phyloP scores from a whole-genome alignment of 2,888 invertebrate species.

The Macaria notata region DNA sequence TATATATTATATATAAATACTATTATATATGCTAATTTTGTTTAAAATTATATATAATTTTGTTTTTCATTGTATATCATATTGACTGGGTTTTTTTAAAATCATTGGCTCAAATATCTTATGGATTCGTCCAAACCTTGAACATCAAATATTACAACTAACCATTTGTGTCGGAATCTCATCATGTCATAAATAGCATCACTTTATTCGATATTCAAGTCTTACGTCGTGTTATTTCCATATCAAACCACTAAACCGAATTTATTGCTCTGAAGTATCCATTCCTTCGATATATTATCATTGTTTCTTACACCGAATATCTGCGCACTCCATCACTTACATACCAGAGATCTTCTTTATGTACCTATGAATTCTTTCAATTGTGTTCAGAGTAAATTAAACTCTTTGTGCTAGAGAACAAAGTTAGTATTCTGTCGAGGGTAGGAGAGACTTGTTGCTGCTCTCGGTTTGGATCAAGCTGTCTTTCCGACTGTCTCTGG shows the following conservation, averaged over 20 bases:
- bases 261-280: slow-evolving; percentile 35
- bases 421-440: slow-evolving; percentile 54
- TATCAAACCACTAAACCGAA: slow-evolving; percentile 32
- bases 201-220: slow-evolving; percentile 22
- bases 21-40: too few species aligned
- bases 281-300: slow-evolving; percentile 41
- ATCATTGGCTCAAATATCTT: too few species aligned
- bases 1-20: too few species aligned
- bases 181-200: slow-evolving; percentile 22
- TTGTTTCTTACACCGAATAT: slow-evolving; percentile 39
- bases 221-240: slow-evolving; percentile 28
- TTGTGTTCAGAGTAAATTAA: slow-evolving; percentile 42
- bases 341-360: slow-evolving; percentile 61
- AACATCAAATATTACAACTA: slow-evolving; percentile 13
- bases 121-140: background rate
- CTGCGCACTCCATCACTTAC: slow-evolving; percentile 56
- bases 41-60: too few species aligned
- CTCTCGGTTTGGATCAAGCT: slow-evolving; percentile 70
- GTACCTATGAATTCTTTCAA: slow-evolving; percentile 56
- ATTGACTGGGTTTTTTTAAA: too few species aligned
- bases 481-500: slow-evolving; percentile 70
- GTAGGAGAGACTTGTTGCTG: slow-evolving; percentile 69
- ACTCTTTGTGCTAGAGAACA: slow-evolving; percentile 48
- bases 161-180: slow-evolving; percentile 22
- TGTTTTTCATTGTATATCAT: too few species aligned